Base-by-base conservation (phyloP, 2,113 vertebrate genomes). In the Opisthocomus hoazin region DNA sequence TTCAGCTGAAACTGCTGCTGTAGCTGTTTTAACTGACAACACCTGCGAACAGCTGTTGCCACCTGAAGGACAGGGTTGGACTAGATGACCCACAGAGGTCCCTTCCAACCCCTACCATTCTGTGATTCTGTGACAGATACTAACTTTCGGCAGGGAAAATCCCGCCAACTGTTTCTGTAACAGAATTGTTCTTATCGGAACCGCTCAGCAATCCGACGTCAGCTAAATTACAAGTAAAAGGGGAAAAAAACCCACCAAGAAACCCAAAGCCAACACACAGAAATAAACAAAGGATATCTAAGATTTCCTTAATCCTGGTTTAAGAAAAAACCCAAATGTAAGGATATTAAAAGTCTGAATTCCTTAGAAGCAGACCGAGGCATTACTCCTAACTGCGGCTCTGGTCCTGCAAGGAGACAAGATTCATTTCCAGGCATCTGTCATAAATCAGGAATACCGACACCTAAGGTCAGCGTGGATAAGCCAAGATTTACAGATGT, bases 161-260 rank as follows among this genome's bases (percentile, higher is more conserved):
- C 63, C 30, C 19, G 12, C 64, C 45, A 48, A 36, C 37, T 58
- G 43, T 32, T 81, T 41, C 81, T 21, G 15, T 7, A 36, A 58
- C 21, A 5, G 32, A 70, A 60, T 13, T 26, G 36, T 87, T 82
- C 8, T 2, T 21, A 37, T 13, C 56, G 4, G 17, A n/a, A 30
- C 21, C 4, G 8, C 54, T 74, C 48, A 8, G 41, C 54, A 56
- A 69, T 45, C 41, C 0, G 2, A 60, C 2, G 1, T 15, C 6
- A 0, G 2, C 16, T n/a, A 43, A 57, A 54, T 51, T 39, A 27
- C 20, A 32, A 45, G 12, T 22, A 65, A 77, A 7, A 15, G 15
- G 51, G 43, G 2, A 43, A 3, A 17, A 23, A 50, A 37, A 1
- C 1, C 5, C 18, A 22, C 13, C 20, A 37, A 61, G 69, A 34